A percentile compares a stretch with the other conserved stretches of the same genome.
These are phyloP conservation scores for Sthenelais limicola DNA, from an alignment of 2,888 invertebrate genomes.

Conservation along the genomic window DNA sequence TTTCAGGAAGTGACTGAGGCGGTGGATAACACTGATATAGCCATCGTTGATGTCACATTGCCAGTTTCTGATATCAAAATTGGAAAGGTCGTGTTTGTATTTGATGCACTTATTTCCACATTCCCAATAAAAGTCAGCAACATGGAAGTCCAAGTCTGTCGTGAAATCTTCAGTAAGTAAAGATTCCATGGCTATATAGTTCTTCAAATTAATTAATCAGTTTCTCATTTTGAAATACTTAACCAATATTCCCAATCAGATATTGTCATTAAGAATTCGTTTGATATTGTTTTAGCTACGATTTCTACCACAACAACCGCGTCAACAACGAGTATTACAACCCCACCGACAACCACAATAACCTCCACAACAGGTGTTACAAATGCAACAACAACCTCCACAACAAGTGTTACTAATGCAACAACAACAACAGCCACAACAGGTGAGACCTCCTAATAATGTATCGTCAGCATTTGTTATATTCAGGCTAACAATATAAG, in stretches of 20 bases:
- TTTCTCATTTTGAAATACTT: too few species aligned
- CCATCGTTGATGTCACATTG: not conserved
- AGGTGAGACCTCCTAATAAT: too few species aligned
- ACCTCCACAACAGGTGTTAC: slow-evolving; percentile 10
- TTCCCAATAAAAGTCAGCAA: not conserved
- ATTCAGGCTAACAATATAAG: too few species aligned
- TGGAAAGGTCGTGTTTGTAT: slow-evolving; percentile 10
- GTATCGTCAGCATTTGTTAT: too few species aligned
- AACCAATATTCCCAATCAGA: too few species aligned
- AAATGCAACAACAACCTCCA: not conserved
- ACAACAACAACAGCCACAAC: not conserved
- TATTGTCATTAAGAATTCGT: too few species aligned
- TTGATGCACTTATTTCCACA: slow-evolving; percentile 3
- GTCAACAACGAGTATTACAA: not conserved
- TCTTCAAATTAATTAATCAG: too few species aligned
- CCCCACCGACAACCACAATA: not conserved
- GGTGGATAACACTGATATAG: not conserved
- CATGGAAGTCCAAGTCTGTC: not conserved
- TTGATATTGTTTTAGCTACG: too few species aligned
- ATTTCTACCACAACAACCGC: slow-evolving; percentile 1
- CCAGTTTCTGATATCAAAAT: not conserved
- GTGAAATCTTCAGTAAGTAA: not conserved
- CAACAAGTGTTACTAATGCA: not conserved
- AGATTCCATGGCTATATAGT: too few species aligned
- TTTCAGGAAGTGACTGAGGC: slow-evolving; percentile 11